Evolutionary conservation across 2,888 invertebrate species (phyloP), one percentile per base, ranked within the genome.

Genomic region (Drosophila anomalipes): DNA sequence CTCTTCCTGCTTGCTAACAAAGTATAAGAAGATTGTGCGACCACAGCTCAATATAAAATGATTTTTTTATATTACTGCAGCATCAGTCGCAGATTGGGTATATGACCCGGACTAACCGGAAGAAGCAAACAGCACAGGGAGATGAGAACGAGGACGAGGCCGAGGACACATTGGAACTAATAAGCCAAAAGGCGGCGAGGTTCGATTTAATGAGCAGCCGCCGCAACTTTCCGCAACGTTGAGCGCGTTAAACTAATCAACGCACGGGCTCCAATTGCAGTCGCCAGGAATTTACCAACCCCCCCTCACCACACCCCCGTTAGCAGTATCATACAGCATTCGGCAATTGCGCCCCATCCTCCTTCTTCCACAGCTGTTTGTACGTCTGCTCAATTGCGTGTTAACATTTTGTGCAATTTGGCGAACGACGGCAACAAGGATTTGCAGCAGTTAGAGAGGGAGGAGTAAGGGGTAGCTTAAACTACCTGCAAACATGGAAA

Each of bases 341-440:
- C 69, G 81, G 81, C 82, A 84, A 84, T 76, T 85, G 79, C 22
- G 39, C 52, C 22, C 49, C n/a, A 10, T 3, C 22, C 30, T 30
- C n/a, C 56, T 22, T n/a, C n/a, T 16, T 66, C 68, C 79, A 74
- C 84, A 81, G 86, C 87, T 86, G 86, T 87, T 89, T 89, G 87
- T 88, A 87, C 87, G 87, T 89, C 84, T 87, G 87, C 89, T 87
- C 87, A 87, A 87, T 87, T 87, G 89, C 87, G 89, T 87, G 87
- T 87, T 89, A 87, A 87, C 87, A 89, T 89, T 87, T 87, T 87
- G 86, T 79, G 86, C 88, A 89, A 89, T 87, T 89, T 89, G 83
- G 88, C 82, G 69, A 83, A 76, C 74, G 73, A 71, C 66, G 59
- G 41, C 65, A 41, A 56, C 61, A 64, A 74, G 35, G 14, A 53